phyloP scores from a whole-genome alignment of 2,888 invertebrate species.

The Philereme transversata region DNA sequence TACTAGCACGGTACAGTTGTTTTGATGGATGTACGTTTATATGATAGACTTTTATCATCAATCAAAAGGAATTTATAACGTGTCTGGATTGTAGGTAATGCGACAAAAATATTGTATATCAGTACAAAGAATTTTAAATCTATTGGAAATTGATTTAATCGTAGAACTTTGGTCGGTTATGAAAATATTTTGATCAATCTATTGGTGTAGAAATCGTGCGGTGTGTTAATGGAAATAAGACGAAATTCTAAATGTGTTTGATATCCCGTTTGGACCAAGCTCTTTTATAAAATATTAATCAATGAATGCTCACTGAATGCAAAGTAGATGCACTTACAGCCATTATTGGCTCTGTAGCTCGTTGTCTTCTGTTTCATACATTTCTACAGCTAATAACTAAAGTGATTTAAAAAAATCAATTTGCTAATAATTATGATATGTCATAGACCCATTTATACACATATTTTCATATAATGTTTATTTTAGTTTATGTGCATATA shows the following conservation, averaged over 20 bases:
- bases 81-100: slow-evolving; percentile 41
- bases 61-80: no score
- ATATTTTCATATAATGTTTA: not conserved
- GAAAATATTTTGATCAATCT: slow-evolving; percentile 72
- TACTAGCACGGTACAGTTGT: no score
- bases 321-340: slow-evolving; percentile 9
- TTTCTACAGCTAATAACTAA: not conserved
- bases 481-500: slow-evolving; percentile 19
- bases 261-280: slow-evolving; percentile 64
- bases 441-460: not conserved
- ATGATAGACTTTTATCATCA: no score
- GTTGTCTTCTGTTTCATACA: not conserved
- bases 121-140: slow-evolving; percentile 75
- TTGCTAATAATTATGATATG: not conserved
- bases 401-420: slow-evolving; percentile 4
- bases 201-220: slow-evolving; percentile 45
- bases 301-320: slow-evolving; percentile 52
- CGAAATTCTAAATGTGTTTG: slow-evolving; percentile 45
- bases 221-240: slow-evolving; percentile 25
- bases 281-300: slow-evolving; percentile 42
- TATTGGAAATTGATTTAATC: slow-evolving; percentile 54
- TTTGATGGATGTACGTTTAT: no score
- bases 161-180: slow-evolving; percentile 60
- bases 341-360: not conserved
- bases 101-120: slow-evolving; percentile 73